Conservation (phyloP, 2,113 vertebrate species). For the Zootoca vivipara region DNA sequence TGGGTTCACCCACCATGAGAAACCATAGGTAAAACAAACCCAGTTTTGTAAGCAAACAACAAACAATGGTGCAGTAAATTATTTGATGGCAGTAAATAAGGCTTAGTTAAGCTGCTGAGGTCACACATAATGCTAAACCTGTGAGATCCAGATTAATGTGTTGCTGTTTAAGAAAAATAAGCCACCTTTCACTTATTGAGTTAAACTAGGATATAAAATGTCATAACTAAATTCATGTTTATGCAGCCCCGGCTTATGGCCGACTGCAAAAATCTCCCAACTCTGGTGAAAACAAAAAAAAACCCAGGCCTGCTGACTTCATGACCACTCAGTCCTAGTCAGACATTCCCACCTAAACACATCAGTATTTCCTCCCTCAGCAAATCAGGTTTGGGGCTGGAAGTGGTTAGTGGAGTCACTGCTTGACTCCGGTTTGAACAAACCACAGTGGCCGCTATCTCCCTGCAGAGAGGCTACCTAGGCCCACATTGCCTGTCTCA, state of each 20-base stretch:
- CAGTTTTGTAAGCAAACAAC: too few species aligned
- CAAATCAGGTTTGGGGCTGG: neutral
- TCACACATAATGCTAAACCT: too few species aligned
- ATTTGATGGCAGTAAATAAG: too few species aligned
- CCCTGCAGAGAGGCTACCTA: neutral
- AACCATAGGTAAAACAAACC: too few species aligned
- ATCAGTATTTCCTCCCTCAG: neutral
- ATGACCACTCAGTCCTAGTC: neutral
- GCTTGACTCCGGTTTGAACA: neutral
- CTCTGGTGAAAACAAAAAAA: neutral
- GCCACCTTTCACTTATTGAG: neutral
- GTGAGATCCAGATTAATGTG: too few species aligned
- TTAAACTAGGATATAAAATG: neutral
- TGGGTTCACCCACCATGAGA: too few species aligned
- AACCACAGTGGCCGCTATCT: neutral
- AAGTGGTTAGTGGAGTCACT: conserved; percentile 9
- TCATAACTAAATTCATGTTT: neutral
- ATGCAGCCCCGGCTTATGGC: neutral
- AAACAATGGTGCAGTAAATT: too few species aligned
- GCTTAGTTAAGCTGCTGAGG: too few species aligned
- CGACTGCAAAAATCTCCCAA: neutral
- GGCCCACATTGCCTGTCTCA: neutral
- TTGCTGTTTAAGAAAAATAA: neutral
- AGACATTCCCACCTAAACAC: neutral
- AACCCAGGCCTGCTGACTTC: neutral